Evolutionary conservation across 2,797 vertebrate species (phyloP), one percentile per base, ranked within the genome.

Genomic region (Lagocephalus sceleratus): DNA sequence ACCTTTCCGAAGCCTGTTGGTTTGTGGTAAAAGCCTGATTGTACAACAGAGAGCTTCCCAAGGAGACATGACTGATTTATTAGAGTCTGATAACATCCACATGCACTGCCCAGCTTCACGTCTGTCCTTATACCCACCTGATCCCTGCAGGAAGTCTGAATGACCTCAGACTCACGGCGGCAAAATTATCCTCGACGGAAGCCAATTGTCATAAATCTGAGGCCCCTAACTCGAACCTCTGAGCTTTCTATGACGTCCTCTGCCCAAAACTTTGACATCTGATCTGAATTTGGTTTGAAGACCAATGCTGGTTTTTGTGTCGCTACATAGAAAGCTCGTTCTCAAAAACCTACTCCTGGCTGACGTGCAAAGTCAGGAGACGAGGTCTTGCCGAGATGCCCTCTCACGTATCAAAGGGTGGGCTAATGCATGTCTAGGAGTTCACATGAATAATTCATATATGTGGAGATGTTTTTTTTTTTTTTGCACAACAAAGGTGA

Each of bases 121-220:
- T 84, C n/a, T 86, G 86, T 88, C 92, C 87, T 87, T 81, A 89
- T 95, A 98, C 96, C 94, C 94, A 98, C 95, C 96, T 85, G 87
- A 57, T 73, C 63, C 66, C 72, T 80, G 75, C 71, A 71, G 77
- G 65, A 63, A 68, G 89, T 93, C 88, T 47, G 69, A 85, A 85
- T 91, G 91, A 90, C 92, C 90, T 93, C 92, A 92, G 88, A 91
- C 91, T 93, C n/a, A n/a, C n/a, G n/a, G n/a, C n/a, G 91, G 92
- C 39, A 5, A 11, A 5, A 40, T 4, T 29, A 35, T 12, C 32
- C 32, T 12, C 32, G 11, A 1, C 32, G 2, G 8, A 5, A 3
- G 11, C 3, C 32, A 35, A 32, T 20, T 50, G 59, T 38, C 60
- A 90, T 87, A 90, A 89, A 90, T 84, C 81, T 86, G 90, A 88